Base-by-base conservation (phyloP, 1,140 invertebrate genomes). In the Ectropis grisescens region DNA sequence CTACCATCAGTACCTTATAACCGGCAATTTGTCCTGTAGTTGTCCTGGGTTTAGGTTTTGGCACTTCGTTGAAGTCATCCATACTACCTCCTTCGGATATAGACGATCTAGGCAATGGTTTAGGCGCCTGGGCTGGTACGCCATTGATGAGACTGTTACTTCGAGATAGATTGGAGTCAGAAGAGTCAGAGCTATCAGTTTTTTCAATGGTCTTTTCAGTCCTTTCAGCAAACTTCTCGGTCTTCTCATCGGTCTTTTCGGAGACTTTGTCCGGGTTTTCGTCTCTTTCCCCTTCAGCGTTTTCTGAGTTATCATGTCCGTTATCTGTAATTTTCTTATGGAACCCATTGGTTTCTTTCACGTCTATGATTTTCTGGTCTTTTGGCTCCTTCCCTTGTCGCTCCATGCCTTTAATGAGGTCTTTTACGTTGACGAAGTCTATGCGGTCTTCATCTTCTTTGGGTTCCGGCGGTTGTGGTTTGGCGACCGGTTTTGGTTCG, bases 1-100 rank as follows among this genome's bases (percentile, higher is more conserved):
- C n/a, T n/a, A n/a, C n/a, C n/a, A n/a, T n/a, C n/a, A 57, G 67
- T 87, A 91, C 89, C 89, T 91, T 90, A 58, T 91, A 91, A 70
- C 88, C 88, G 36, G 86, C 82, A 11, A 83, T 65, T 9, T 74
- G 65, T 22, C 65, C 57, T 0, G 71, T 65, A 4, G 90, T 89
- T 1, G 90, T 90, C 44, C 89, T 86, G 1, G 91, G 91, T 58
- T 89, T 86, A 29, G 92, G 92, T 51, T 90, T 90, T 0, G 90
- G 89, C 2, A 64, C 67, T 22, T 81, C 82, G n/a, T 58, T 23
- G 11, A 54, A 84, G 47, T 80, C 75, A 45, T 86, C 85, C 0
- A 57, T 54, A 0, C 60, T 62, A 0, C 80, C 70, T 0, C 65
- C 66, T 37, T 84, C 82, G 0, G 82, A 84, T 15, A 84, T 84